These are phyloP conservation scores for Agrilus mali DNA, from an alignment of 2,888 invertebrate species.

Conservation along the genomic window DNA sequence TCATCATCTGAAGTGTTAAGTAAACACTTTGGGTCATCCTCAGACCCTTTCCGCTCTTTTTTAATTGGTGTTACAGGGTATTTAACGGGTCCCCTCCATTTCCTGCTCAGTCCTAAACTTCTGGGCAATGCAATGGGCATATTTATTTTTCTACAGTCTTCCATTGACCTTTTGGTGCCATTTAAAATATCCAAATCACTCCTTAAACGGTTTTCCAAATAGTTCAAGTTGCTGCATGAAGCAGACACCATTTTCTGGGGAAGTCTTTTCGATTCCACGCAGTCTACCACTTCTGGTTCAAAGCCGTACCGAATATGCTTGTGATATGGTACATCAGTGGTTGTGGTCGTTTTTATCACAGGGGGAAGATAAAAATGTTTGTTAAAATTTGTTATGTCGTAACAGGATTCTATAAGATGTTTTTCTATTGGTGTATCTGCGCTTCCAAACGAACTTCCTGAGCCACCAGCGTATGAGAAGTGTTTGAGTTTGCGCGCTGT, in stretches of 20 bases:
- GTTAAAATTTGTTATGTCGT: constrained; percentile 26
- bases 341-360: constrained; percentile 14
- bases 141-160: neutral
- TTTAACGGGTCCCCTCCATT: constrained; percentile 48
- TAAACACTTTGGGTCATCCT: constrained; percentile 35
- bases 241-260: neutral
- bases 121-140: constrained; percentile 40
- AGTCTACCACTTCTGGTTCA: constrained; percentile 20
- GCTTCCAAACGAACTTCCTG: constrained; percentile 3
- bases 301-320: constrained; percentile 34
- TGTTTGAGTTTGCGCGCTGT: constrained; percentile 23
- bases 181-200: neutral
- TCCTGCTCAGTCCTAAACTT: constrained; percentile 45
- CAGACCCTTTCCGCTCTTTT: constrained; percentile 18
- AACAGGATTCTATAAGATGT: constrained; percentile 29
- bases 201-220: neutral
- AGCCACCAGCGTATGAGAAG: constrained; percentile 11
- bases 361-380: constrained; percentile 17
- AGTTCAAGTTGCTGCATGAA: neutral
- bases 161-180: neutral
- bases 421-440: constrained; percentile 25
- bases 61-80: constrained; percentile 55
- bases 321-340: constrained; percentile 31
- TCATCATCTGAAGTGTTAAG: constrained; percentile 45
- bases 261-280: constrained; percentile 5